Evolutionary conservation across 2,888 invertebrate species (phyloP).

Genomic region (Hypsopygia costalis): DNA sequence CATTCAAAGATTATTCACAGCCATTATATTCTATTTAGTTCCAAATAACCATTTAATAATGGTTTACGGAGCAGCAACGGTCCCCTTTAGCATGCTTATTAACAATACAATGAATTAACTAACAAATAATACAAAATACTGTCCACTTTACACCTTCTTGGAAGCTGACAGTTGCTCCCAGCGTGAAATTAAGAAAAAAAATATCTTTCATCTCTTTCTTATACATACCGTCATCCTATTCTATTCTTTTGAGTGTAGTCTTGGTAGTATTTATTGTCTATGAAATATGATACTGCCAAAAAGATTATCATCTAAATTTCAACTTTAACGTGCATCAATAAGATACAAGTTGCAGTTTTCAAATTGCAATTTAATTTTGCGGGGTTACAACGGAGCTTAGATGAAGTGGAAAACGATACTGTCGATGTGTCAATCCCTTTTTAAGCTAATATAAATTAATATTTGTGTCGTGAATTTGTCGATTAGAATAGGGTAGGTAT

Average conservation of each 20-base stretch:
- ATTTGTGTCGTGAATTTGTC: slow-evolving; percentile 34
- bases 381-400: slow-evolving; percentile 49
- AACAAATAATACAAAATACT: slow-evolving; percentile 69
- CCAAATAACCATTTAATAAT: slow-evolving; percentile 79
- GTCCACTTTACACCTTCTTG: slow-evolving; percentile 78
- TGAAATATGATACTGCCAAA: slow-evolving; percentile 10
- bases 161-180: slow-evolving; percentile 67
- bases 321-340: slow-evolving; percentile 4
- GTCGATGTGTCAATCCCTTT: slow-evolving; percentile 72
- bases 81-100: slow-evolving; percentile 74
- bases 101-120: slow-evolving; percentile 80
- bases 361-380: slow-evolving; percentile 21
- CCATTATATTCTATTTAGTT: slow-evolving; percentile 80
- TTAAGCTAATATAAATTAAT: slow-evolving; percentile 76
- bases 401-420: slow-evolving; percentile 77
- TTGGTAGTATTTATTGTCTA: slow-evolving; percentile 32
- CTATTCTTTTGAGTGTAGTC: slow-evolving; percentile 44
- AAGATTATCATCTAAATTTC: not conserved
- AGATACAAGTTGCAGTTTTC: slow-evolving; percentile 10
- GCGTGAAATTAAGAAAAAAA: slow-evolving; percentile 48
- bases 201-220: slow-evolving; percentile 33
- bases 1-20: slow-evolving; percentile 72
- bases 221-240: slow-evolving; percentile 39
- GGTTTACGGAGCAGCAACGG: slow-evolving; percentile 57
- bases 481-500: slow-evolving; percentile 7